Base-by-base conservation (phyloP, 2,888 invertebrate genomes). In the Leptinotarsa juncta region DNA sequence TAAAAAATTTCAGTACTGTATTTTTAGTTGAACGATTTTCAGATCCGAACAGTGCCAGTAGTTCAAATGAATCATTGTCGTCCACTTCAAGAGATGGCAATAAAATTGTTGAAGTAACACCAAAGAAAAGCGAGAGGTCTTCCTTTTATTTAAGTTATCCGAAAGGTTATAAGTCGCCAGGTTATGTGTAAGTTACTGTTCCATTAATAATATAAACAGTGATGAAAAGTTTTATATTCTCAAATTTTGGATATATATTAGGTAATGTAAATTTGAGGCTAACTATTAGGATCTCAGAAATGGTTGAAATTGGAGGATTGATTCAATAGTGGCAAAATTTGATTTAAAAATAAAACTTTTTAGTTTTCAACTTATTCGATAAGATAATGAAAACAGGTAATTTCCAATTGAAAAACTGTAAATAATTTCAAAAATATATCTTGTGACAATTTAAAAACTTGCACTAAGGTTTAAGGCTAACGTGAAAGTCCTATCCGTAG, bases 21-120 rank as follows among this genome's bases (percentile, higher is more conserved):
- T 74, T 65, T 42, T 69, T 32, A 42, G 12, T 42, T 42, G 42
- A 42, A 42, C 26, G 14, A 48, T 50, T 82, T 84, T 57, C 76
- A 85, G 87, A 87, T 65, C 83, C 86, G 48, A 88, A 88, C 77
- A 87, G 87, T 80, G 94, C 94, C 20, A 94, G 95, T 88, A 96
- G 96, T 89, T 95, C 96, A 23, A 94, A 93, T 82, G 96, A 96
- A 89, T 96, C 96, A 0, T 93, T 96, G 67, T 94, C 94, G 78
- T 94, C 94, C 74, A 89, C 90, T 82, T 93, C 93, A 49, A 89
- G 92, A 85, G 89, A 92, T 84, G 81, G 90, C 86, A 84, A 82
- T 60, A 85, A 84, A 62, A 80, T 82, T 81, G 85, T 78, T 67
- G 83, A 76, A 60, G 69, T 79, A 75, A 83, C 86, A 75, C 90